Conservation (phyloP, 53 echinoderm and acorn worm genomes). For the Glandiceps talaboti region DNA sequence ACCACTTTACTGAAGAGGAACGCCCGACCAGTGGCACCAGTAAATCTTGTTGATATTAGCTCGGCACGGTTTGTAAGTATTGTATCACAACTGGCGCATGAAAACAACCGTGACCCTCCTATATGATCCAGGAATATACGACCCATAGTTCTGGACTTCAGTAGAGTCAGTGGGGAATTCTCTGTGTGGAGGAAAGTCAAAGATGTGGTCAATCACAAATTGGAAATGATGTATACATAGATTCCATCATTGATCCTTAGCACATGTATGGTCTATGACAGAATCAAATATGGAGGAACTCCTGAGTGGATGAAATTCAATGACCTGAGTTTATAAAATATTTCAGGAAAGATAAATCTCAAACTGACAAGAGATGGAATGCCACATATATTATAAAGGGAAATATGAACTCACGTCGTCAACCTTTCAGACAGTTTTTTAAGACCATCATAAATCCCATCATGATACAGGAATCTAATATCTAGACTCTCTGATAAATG, state of each 20-base stretch:
- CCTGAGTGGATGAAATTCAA: too few species aligned
- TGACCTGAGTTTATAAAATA: too few species aligned
- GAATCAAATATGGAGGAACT: background rate
- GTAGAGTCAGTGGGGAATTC: too few species aligned
- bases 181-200: too few species aligned
- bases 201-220: background rate
- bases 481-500: too few species aligned
- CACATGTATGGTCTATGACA: background rate
- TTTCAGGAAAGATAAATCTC: too few species aligned
- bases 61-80: constrained; percentile 79
- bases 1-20: constrained; percentile 94
- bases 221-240: background rate
- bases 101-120: constrained; percentile 87
- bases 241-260: background rate
- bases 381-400: too few species aligned
- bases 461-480: too few species aligned
- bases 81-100: constrained; percentile 85
- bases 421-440: too few species aligned
- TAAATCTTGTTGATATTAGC: constrained; percentile 80
- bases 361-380: too few species aligned
- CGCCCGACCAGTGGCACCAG: constrained; percentile 86
- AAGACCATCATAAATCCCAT: too few species aligned
- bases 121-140: constrained; percentile 90
- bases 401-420: too few species aligned
- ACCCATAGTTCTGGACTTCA: constrained; percentile 86